A percentile compares a stretch with the other conserved stretches of the same genome.
Evolutionary conservation across 2,797 vertebrate species (phyloP).

Genomic region (Chromis chromis): DNA sequence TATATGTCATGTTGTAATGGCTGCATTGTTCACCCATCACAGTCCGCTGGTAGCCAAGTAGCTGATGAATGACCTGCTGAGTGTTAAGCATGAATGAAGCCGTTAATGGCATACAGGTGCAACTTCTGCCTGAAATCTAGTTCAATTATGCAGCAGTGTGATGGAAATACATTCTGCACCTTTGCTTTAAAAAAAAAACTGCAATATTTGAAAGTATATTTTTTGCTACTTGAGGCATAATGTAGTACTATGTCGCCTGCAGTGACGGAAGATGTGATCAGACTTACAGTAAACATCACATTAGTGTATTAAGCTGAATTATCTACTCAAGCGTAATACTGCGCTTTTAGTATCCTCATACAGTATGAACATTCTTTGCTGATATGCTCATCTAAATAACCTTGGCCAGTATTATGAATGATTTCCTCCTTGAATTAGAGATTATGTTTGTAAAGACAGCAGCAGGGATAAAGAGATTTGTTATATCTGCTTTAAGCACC

Average conservation of each 20-base stretch:
- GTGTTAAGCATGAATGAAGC: not conserved
- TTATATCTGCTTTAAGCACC: constrained; percentile 38
- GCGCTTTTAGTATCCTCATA: constrained; percentile 12
- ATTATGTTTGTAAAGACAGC: constrained; percentile 62
- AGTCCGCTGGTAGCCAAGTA: not conserved
- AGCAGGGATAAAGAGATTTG: constrained; percentile 63
- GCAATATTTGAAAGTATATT: not conserved
- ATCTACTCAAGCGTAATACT: constrained; percentile 21
- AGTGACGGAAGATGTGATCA: constrained; percentile 23
- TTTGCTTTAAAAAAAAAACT: not conserved
- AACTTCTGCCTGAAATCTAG: not conserved
- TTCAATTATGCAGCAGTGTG: not conserved
- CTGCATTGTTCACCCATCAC: not conserved
- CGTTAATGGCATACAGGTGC: not conserved
- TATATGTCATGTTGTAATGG: not conserved
- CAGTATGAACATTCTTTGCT: constrained; percentile 27
- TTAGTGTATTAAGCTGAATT: constrained; percentile 26
- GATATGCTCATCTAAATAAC: constrained; percentile 51
- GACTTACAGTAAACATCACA: constrained; percentile 25
- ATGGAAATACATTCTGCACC: no score
- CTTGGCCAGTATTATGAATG: constrained; percentile 51
- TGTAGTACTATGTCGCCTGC: not conserved
- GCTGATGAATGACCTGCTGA: constrained; percentile 2
- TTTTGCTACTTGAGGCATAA: not conserved
- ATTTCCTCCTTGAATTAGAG: constrained; percentile 55